Conservation (phyloP, 2,113 vertebrate species). For the Pollimyrus isidori region DNA sequence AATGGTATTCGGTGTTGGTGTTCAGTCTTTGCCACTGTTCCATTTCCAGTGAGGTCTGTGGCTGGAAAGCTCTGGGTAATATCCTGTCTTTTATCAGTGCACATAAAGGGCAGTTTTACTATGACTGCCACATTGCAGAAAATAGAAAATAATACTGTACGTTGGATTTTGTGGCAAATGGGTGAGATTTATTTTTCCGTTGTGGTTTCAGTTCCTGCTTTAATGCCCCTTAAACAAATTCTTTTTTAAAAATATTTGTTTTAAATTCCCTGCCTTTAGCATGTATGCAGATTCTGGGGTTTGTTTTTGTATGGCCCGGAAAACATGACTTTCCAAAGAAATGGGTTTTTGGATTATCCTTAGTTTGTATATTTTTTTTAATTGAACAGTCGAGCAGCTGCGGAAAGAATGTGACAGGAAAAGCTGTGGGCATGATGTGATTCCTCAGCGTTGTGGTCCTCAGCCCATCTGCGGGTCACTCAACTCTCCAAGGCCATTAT, state of each 20-base stretch:
- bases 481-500: background rate
- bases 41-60: background rate
- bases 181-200: background rate
- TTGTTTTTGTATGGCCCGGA: background rate
- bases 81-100: background rate
- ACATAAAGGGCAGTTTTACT: background rate
- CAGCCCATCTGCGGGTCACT: background rate
- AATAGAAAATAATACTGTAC: conserved; percentile 6
- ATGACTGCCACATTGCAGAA: background rate
- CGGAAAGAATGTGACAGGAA: background rate
- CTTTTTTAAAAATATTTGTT: background rate
- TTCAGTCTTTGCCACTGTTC: background rate
- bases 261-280: background rate
- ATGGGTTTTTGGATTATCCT: background rate
- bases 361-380: background rate
- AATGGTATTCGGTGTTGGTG: background rate
- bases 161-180: background rate
- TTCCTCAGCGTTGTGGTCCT: background rate
- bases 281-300: background rate
- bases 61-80: background rate
- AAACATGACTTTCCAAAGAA: background rate
- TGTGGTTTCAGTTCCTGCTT: background rate
- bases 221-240: background rate
- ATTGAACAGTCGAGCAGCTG: background rate
- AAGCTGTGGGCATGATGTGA: background rate